A percentile compares a stretch with the other conserved stretches of the same genome.
phyloP scores from a whole-genome alignment of 2,113 vertebrate genomes.

The Mastomys coucha region DNA sequence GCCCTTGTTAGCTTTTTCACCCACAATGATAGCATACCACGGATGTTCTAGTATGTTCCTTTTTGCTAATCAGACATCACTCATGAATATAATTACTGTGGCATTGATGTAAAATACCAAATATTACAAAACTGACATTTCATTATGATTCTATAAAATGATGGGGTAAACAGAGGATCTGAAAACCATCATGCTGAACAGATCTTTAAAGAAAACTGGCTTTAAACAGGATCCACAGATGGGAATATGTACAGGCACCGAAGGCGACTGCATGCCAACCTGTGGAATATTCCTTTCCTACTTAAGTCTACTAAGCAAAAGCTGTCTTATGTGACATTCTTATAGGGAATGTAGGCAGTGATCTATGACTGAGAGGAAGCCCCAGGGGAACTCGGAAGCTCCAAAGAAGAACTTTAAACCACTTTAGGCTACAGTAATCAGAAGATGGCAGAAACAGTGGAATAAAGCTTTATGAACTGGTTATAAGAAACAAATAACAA shows the following conservation, averaged over 20 bases:
- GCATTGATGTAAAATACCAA: neutral
- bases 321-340: neutral
- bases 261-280: slow-evolving; percentile 49
- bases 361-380: neutral
- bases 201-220: slow-evolving; percentile 9
- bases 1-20: neutral
- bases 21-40: neutral
- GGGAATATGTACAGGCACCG: neutral
- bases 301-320: neutral
- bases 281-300: slow-evolving; percentile 47
- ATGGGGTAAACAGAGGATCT: slow-evolving; percentile 61
- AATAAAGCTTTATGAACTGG: neutral
- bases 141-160: slow-evolving; percentile 24
- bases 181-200: neutral
- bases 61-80: neutral
- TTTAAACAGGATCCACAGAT: slow-evolving; percentile 67
- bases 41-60: neutral
- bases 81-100: neutral
- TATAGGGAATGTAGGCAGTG: neutral
- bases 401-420: slow-evolving; percentile 22
- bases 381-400: neutral
- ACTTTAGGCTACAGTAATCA: neutral
- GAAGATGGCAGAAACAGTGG: slow-evolving; percentile 1
- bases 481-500: neutral
- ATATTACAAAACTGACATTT: neutral